Evolutionary conservation across 92 coral and sea anemone genomes (phyloP).

Genomic region (Blastomussa wellsi): DNA sequence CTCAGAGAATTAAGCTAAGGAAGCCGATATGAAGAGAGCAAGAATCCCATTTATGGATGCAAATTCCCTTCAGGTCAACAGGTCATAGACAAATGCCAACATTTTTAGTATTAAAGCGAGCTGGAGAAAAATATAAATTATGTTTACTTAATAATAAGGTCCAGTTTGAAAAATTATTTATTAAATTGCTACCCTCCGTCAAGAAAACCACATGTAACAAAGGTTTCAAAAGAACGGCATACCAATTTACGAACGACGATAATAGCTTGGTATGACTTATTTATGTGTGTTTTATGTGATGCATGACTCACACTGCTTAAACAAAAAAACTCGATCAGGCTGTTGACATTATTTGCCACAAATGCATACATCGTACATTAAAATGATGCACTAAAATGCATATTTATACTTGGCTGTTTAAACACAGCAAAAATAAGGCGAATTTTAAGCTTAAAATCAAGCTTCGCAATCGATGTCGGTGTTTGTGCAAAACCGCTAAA

Average conservation of each 20-base stretch:
- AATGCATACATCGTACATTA: background rate
- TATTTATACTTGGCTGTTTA: constrained; percentile 21
- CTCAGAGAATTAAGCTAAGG: constrained; percentile 1
- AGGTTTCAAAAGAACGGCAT: constrained; percentile 6
- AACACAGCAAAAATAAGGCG: constrained; percentile 20
- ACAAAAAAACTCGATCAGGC: constrained; percentile 7
- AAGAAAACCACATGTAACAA: constrained; percentile 18
- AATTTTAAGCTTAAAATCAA: background rate
- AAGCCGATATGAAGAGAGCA: background rate
- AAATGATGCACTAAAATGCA: constrained; percentile 13
- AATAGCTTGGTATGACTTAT: background rate
- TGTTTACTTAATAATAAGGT: background rate
- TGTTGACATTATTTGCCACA: constrained; percentile 18
- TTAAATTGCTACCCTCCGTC: background rate
- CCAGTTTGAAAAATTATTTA: constrained; percentile 1
- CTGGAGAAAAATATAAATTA: background rate
- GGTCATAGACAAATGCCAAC: background rate
- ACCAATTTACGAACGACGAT: background rate
- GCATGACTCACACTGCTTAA: background rate
- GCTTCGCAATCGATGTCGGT: background rate
- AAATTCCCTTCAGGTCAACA: constrained; percentile 7
- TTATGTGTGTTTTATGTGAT: constrained; percentile 10
- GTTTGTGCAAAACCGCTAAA: background rate
- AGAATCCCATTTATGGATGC: constrained; percentile 31
- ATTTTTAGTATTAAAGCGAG: background rate